Base-by-base conservation (phyloP, 2,888 invertebrate species). In the Syrphus vitripennis region DNA sequence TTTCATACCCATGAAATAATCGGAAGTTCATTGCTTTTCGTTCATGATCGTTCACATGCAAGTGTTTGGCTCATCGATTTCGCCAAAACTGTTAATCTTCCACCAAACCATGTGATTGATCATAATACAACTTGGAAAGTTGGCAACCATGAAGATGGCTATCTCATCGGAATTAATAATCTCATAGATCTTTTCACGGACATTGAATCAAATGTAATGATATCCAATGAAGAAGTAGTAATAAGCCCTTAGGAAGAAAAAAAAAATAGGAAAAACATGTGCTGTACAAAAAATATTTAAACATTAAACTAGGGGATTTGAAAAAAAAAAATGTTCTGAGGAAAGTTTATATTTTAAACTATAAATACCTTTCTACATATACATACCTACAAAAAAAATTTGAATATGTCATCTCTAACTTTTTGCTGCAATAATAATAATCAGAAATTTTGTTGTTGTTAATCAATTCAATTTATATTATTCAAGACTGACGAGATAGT, bases 51-150 rank as follows among this genome's bases (percentile, higher is more conserved):
- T 75, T 94, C 95, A 88, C 96, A 95, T 91, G 97, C 98, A 31
- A 97, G 97, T 86, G 95, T 98, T 14, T 99, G 99, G 99, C 95
- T 99, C 93, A 99, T 99, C 88, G 99, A 99, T 93, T 99, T 99
- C 91, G 98, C 99, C 61, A 99, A 99, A 93, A 98, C 98, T 0
- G 94, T 97, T 57, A 95, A 95, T 14, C 94, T 98, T 42, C 97
- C 98, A 0, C 94, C 95, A 0, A 94, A 95, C 84, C 93, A 96
- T 83, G 93, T 92, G 45, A 97, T 98, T 79, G 95, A 95, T 89
- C 98, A 98, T 92, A 95, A 95, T 86, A 94, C 95, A 24, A 95
- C 95, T 70, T 98, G 98, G 98, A 96, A 95, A 90, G 98, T 98
- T 82, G 98, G 98, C 50, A 98, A 98, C 92, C 98, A 98, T 91